Percentiles rank a stretch among this genome's conserved stretches.
Evolutionary conservation across 2,113 vertebrate species (phyloP).

Genomic region (Ctenodactylus gundi): DNA sequence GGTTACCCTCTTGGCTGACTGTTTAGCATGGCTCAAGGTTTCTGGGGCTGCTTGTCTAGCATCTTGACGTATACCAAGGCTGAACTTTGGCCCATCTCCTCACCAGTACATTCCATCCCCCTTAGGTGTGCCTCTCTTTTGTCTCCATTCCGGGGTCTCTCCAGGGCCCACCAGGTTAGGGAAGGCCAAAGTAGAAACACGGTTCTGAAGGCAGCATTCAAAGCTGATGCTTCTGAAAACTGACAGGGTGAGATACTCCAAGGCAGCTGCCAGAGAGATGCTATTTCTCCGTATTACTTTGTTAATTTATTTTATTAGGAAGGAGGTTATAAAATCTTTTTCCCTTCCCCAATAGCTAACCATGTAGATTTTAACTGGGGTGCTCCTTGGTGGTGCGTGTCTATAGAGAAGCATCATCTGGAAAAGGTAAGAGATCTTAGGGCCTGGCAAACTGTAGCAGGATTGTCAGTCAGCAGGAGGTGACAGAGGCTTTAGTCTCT

Average conservation of each 20-base stretch:
- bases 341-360: background rate
- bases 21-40: slow-evolving; percentile 76
- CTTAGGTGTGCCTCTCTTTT: slow-evolving; percentile 71
- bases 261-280: slow-evolving; percentile 25
- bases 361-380: slow-evolving; percentile 57
- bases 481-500: background rate
- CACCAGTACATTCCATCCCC: slow-evolving; percentile 72
- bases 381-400: background rate
- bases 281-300: background rate
- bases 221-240: slow-evolving; percentile 68
- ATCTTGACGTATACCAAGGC: slow-evolving; percentile 63
- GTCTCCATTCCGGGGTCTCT: slow-evolving; percentile 44
- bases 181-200: slow-evolving; percentile 45
- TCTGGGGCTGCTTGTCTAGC: slow-evolving; percentile 77
- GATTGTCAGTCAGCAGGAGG: background rate
- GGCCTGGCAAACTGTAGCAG: background rate
- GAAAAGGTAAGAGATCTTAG: background rate
- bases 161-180: slow-evolving; percentile 72
- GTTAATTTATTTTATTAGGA: slow-evolving; percentile 74
- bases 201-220: slow-evolving; percentile 67
- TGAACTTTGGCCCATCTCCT: slow-evolving; percentile 79
- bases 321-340: background rate
- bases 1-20: slow-evolving; percentile 65
- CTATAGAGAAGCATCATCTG: background rate
- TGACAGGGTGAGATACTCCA: slow-evolving; percentile 66